These are phyloP conservation scores for Zosterops pallidus DNA, from an alignment of 2,113 vertebrate genomes.

Conservation along the genomic window DNA sequence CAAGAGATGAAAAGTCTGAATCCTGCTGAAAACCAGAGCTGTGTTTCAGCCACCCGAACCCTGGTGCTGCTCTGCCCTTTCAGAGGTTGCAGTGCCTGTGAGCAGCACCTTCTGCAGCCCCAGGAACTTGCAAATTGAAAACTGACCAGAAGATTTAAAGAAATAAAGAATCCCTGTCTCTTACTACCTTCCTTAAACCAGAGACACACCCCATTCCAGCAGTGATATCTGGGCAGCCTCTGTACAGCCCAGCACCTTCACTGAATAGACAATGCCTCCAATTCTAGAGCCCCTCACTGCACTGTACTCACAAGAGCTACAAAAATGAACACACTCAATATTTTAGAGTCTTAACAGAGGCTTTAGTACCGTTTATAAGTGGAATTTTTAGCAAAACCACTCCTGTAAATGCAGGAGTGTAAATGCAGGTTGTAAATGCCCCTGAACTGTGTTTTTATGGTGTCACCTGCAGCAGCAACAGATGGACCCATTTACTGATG, in stretches of 20 bases:
- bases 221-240: background rate
- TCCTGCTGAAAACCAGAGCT: background rate
- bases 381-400: background rate
- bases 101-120: background rate
- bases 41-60: background rate
- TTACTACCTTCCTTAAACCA: background rate
- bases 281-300: background rate
- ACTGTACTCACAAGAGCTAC: background rate
- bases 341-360: background rate
- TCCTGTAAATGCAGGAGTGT: background rate
- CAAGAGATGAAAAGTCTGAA: background rate
- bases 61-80: background rate
- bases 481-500: rapidly evolving
- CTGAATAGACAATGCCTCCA: rapidly evolving
- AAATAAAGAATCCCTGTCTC: background rate
- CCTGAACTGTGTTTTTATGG: background rate
- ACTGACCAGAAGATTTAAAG: background rate
- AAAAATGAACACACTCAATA: background rate
- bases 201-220: background rate
- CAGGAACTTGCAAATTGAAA: background rate
- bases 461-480: background rate
- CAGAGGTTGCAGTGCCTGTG: rapidly evolving
- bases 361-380: background rate
- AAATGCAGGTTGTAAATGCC: background rate
- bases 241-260: background rate